Evolutionary conservation across 1,140 invertebrate genomes (phyloP), one percentile per base, ranked within the genome.

Genomic region (Listronotus bonariensis): DNA sequence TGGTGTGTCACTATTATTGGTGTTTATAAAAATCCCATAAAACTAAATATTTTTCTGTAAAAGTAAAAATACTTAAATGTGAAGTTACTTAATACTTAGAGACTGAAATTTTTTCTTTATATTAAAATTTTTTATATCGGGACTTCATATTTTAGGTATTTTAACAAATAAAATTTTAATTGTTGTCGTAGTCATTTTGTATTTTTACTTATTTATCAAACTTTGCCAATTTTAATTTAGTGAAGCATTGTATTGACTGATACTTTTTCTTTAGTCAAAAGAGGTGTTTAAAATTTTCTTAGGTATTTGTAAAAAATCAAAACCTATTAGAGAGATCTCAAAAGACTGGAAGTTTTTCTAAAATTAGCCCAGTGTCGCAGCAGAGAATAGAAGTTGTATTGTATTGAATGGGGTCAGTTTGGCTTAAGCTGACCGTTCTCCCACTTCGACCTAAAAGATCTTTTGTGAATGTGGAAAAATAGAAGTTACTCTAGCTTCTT

Each of bases 1-100:
- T 41, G 34, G 40, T 41, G 55, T 58, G 52, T 65, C 49, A 62
- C 43, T 54, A 15, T 57, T 49, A 57, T 36, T 58, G 54, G 45
- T 58, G 18, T 58, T 32, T 51, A 65, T 38, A 41, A 36, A 38
- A 41, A 60, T 54, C 56, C 57, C 64, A 32, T 48, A 52, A 66
- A 59, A 66, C 55, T 36, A 34, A 15, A 36, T 36, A 15, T 41
- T 12, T 1, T 10, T n/a, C 11, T 15, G 6, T 5, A 14, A 32
- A 14, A n/a, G 20, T 32, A 9, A 12, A 49, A 49, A 41, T 43
- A 65, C 63, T 57, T 65, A 53, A 58, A 65, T 65, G 58, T 65
- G 54, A 57, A 65, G 54, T 65, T 58, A 66, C 55, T 59, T 60
- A 55, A 59, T 43, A 48, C 48, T 59, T 66, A 66, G 46, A 65